Evolutionary conservation across 2,888 invertebrate species (phyloP).

Genomic region (Luperina testacea): DNA sequence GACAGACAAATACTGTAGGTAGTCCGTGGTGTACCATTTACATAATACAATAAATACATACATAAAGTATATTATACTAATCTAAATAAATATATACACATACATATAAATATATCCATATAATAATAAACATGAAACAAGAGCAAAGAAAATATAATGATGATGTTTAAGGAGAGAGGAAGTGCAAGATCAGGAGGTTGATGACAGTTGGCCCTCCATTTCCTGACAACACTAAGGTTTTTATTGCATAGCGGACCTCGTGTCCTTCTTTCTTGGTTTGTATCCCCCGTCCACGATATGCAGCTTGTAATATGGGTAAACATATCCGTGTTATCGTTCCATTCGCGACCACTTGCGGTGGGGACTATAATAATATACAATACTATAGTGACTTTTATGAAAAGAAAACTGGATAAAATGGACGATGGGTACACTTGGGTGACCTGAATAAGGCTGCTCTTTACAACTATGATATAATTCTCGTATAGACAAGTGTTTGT

Average conservation of each 20-base stretch:
- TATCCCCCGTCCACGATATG: slow-evolving; percentile 29
- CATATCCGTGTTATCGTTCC: slow-evolving; percentile 62
- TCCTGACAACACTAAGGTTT: neutral
- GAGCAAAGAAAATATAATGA: too few species aligned
- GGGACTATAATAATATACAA: slow-evolving; percentile 59
- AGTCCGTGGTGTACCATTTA: too few species aligned
- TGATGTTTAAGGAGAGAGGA: too few species aligned
- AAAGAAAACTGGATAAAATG: slow-evolving; percentile 59
- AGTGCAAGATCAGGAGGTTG: neutral
- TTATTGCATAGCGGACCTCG: slow-evolving; percentile 6
- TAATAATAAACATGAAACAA: too few species aligned
- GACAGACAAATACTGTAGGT: too few species aligned
- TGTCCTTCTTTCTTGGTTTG: slow-evolving; percentile 17
- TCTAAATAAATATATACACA: too few species aligned
- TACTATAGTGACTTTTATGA: slow-evolving; percentile 54
- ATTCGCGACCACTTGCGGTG: slow-evolving; percentile 57
- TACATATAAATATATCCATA: too few species aligned
- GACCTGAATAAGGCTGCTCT: slow-evolving; percentile 12
- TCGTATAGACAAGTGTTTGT: slow-evolving; percentile 1
- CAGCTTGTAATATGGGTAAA: slow-evolving; percentile 56
- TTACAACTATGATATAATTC: neutral
- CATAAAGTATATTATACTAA: too few species aligned
- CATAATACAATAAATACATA: too few species aligned
- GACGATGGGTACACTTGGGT: slow-evolving; percentile 15
- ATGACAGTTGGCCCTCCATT: neutral